A percentile compares a stretch with the other conserved stretches of the same genome.
Evolutionary conservation across 2,888 invertebrate species (phyloP).

Genomic region (Cataglyphis rosenhaueri): DNA sequence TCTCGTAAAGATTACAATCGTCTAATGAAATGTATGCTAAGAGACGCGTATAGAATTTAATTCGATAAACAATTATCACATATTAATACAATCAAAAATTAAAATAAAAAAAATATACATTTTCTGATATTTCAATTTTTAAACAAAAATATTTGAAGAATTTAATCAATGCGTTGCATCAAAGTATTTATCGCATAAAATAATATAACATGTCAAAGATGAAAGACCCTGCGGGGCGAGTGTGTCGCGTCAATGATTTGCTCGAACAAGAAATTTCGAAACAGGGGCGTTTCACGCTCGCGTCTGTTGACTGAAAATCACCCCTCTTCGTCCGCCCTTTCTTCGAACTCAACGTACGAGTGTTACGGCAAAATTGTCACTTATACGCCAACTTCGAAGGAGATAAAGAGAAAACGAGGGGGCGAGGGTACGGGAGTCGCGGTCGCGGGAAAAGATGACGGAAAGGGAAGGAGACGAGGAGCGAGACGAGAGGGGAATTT

Average conservation of each 20-base stretch:
- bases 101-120: not conserved
- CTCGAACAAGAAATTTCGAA: slow-evolving; percentile 45
- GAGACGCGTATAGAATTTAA: not conserved
- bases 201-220: not conserved
- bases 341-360: slow-evolving; percentile 50
- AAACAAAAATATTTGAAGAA: not conserved
- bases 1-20: not conserved
- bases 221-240: not conserved
- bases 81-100: not conserved
- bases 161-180: not conserved
- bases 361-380: slow-evolving; percentile 55
- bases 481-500: slow-evolving; percentile 18
- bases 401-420: slow-evolving; percentile 46
- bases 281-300: slow-evolving; percentile 46
- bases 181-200: not conserved
- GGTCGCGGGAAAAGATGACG: not conserved
- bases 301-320: slow-evolving; percentile 61
- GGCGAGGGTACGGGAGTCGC: slow-evolving; percentile 25
- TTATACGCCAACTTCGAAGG: slow-evolving; percentile 47
- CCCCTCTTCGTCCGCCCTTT: slow-evolving; percentile 48
- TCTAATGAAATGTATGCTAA: not conserved
- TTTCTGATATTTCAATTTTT: not conserved
- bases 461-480: not conserved
- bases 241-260: slow-evolving; percentile 38
- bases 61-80: too few relatives aligned